Evolutionary conservation across 2,113 vertebrate genomes (phyloP), one percentile per base, ranked within the genome.

Genomic region (Fulmarus glacialis): DNA sequence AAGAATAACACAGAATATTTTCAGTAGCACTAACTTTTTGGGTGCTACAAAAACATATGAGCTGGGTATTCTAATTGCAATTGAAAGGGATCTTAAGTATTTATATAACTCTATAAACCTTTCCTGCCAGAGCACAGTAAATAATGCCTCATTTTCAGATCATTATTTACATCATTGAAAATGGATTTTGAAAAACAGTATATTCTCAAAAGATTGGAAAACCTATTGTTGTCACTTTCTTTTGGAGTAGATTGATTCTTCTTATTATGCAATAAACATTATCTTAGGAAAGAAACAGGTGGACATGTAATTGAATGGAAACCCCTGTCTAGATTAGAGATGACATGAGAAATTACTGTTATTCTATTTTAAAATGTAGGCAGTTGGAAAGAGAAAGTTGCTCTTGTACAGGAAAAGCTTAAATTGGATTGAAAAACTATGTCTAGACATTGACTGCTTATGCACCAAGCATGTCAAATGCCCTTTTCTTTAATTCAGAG

Each of bases 401-500:
- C 22, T 94, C 21, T 82, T 72, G 63, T 77, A 52, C 26, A 82
- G 58, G 36, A 92, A 89, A 94, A 90, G 42, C 60, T 90, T 93
- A 97, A 97, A 97, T 47, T 93, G 77, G 21, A 92, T 93, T 88
- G 81, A 97, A 98, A 96, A 89, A 71, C 43, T 81, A 23, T 82
- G 95, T 97, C 96, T 96, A 97, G 96, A 97, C 94, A 87, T 43
- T 47, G 96, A 91, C 53, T 84, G 78, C 48, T 95, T 94, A 92
- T 90, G 79, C 72, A 75, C 50, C 6, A 19, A 96, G 89, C 85
- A 95, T 87, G 78, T 96, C 82, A 97, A 95, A 96, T 96, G 94
- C 29, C 85, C 67, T 90, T 89, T 95, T 56, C 80, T 97, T 73
- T 96, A 90, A 94, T 89, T 97, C 45, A 93, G 59, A 74, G 13